Percentiles rank a stretch among this genome's conserved stretches.
phyloP scores from a whole-genome alignment of 2,888 invertebrate species.

The Agrilus cyanescens region DNA sequence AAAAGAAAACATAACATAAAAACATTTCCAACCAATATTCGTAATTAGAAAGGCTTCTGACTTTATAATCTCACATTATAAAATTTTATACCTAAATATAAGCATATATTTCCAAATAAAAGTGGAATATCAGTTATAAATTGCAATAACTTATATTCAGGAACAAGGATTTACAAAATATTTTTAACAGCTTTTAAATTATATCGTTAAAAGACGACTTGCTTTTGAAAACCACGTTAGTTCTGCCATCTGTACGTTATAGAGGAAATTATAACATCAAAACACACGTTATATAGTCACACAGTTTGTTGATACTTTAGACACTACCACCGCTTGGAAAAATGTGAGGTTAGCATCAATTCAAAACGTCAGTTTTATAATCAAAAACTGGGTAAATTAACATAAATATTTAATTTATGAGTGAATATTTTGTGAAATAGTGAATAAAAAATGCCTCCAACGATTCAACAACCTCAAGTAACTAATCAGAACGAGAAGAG shows the following conservation, averaged over 20 bases:
- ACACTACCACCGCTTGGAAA: background rate
- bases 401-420: background rate
- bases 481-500: constrained; percentile 52
- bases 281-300: background rate
- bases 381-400: background rate
- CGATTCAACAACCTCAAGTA: constrained; percentile 50
- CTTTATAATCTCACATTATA: too few species aligned
- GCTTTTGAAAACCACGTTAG: too few species aligned
- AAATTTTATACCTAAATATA: too few species aligned
- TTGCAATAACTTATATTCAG: too few species aligned
- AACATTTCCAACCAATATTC: background rate
- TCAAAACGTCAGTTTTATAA: background rate
- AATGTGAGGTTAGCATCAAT: background rate
- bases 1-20: constrained; percentile 12
- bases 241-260: too few species aligned
- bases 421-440: background rate
- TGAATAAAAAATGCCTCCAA: constrained; percentile 50
- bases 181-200: too few species aligned
- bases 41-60: too few species aligned
- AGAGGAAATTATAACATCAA: background rate
- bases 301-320: background rate
- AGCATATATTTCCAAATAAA: too few species aligned
- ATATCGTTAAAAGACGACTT: too few species aligned
- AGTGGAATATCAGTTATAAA: too few species aligned
- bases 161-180: too few species aligned